phyloP scores from a whole-genome alignment of 1,140 invertebrate genomes.

The Maniola jurtina region DNA sequence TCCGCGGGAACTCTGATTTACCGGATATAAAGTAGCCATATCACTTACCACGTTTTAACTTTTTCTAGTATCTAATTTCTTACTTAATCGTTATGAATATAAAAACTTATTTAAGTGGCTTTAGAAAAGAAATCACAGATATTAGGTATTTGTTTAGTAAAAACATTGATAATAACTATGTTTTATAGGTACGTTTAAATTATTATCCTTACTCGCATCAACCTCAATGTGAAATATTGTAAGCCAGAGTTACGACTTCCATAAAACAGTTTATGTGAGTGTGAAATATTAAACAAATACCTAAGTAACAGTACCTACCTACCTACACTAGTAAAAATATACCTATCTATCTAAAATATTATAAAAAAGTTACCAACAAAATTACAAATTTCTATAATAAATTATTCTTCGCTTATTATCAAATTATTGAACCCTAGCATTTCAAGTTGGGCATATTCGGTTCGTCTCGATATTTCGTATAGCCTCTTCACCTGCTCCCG shows the following conservation, averaged over 20 bases:
- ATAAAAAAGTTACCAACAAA: background rate
- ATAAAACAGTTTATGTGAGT: constrained; percentile 8
- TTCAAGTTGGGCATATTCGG: constrained; percentile 15
- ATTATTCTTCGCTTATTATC: no score
- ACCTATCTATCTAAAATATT: background rate
- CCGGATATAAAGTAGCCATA: no score
- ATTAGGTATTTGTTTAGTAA: no score
- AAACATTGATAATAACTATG: background rate
- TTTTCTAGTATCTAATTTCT: no score
- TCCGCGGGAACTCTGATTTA: no score
- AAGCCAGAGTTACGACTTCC: constrained; percentile 8
- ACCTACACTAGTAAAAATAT: no score
- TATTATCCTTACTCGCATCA: background rate
- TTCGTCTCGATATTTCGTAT: constrained; percentile 27
- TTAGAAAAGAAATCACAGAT: no score
- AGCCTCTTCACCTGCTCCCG: constrained; percentile 31
- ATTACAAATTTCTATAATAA: no score
- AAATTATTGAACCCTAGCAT: constrained; percentile 14
- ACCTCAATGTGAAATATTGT: background rate
- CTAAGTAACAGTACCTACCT: background rate
- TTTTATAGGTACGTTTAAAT: background rate
- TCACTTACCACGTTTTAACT: no score
- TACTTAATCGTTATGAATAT: no score
- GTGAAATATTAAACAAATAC: constrained; percentile 7
- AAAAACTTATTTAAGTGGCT: no score